Conservation (phyloP, 2,113 vertebrate species). For the Notiomystis cincta region DNA sequence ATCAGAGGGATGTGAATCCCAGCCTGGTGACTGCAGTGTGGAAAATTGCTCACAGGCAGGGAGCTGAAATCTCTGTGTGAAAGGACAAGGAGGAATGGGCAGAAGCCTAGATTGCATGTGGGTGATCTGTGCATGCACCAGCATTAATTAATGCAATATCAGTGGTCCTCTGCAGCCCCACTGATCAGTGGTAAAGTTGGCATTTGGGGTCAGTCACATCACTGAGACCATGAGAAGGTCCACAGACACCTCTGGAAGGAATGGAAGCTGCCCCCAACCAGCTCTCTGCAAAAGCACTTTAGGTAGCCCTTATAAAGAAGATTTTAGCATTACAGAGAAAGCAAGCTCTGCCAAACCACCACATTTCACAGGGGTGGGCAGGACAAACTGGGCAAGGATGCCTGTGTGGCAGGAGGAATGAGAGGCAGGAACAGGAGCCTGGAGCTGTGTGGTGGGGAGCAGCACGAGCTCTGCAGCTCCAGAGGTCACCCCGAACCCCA, state of each 20-base stretch:
- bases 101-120: not conserved
- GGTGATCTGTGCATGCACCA: not conserved
- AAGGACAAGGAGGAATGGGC: not conserved
- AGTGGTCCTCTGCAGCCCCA: not conserved
- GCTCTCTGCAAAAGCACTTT: not conserved
- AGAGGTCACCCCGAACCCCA: conserved; percentile 10
- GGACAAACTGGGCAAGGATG: not conserved
- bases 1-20: not conserved
- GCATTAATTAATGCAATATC: not conserved
- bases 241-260: not conserved
- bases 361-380: not conserved
- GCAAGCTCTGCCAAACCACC: not conserved
- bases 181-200: not conserved
- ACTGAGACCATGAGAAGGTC: not conserved
- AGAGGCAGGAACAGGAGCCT: not conserved
- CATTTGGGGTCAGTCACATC: not conserved
- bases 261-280: not conserved
- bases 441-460: not conserved
- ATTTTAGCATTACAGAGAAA: not conserved
- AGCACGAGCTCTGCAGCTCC: not conserved
- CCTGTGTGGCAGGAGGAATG: not conserved
- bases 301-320: not conserved
- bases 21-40: not conserved
- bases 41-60: not conserved
- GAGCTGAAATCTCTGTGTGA: not conserved